Evolutionary conservation across 2,888 invertebrate species (phyloP).

Genomic region (Mythimna loreyi): DNA sequence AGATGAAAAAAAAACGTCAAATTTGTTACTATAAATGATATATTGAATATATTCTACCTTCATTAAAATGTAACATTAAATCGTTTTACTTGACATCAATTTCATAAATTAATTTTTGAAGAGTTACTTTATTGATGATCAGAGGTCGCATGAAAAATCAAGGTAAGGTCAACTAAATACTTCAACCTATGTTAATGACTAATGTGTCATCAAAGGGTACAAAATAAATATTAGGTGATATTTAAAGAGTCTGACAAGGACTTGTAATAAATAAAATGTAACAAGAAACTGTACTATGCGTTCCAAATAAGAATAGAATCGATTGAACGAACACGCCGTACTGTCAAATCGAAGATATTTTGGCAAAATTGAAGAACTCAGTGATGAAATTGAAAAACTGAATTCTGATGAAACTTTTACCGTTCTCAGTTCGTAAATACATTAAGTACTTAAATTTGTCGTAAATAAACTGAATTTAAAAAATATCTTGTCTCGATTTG

Average conservation of each 20-base stretch:
- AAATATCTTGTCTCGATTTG: too few species aligned
- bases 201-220: slow-evolving; percentile 41
- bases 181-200: slow-evolving; percentile 49
- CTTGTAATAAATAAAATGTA: slow-evolving; percentile 2
- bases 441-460: too few species aligned
- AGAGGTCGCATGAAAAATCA: slow-evolving; percentile 56
- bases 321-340: too few species aligned
- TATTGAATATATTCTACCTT: slow-evolving; percentile 11
- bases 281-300: background rate
- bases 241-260: slow-evolving; percentile 15
- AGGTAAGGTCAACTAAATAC: slow-evolving; percentile 58
- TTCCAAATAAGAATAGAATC: too few species aligned
- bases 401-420: too few species aligned
- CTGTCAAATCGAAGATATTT: too few species aligned
- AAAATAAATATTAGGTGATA: slow-evolving; percentile 11
- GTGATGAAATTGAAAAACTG: too few species aligned
- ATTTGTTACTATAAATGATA: slow-evolving; percentile 1
- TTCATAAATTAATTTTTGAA: slow-evolving; percentile 35
- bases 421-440: too few species aligned
- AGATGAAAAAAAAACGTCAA: slow-evolving; percentile 9
- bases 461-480: too few species aligned
- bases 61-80: slow-evolving; percentile 3
- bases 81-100: slow-evolving; percentile 31
- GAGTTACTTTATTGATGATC: slow-evolving; percentile 40
- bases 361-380: too few species aligned